Percentiles rank a stretch among this genome's conserved stretches.
Conservation (phyloP, 2,113 vertebrate genomes). For the Phrynocephalus versicolor region DNA sequence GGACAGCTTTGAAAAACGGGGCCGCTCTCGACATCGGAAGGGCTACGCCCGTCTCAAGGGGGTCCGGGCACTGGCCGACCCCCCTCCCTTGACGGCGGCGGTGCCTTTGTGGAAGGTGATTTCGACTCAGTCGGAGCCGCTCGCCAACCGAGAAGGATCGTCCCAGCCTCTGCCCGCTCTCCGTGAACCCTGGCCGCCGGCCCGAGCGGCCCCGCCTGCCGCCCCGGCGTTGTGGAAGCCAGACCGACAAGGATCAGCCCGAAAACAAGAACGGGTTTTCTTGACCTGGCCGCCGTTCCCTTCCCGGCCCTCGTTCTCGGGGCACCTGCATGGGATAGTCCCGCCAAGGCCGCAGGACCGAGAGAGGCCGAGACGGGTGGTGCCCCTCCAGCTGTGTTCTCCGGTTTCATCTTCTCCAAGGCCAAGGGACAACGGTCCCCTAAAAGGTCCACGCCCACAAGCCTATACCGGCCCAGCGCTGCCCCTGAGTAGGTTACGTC, state of each 20-base stretch:
- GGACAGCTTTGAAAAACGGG: not conserved
- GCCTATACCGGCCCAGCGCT: not conserved
- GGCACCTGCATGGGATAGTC: not conserved
- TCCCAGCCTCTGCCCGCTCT: constrained; percentile 16
- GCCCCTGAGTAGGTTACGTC: not conserved
- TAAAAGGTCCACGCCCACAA: not conserved
- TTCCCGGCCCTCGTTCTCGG: rapidly evolving
- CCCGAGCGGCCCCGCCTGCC: not conserved
- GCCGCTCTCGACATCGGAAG: constrained; percentile 8
- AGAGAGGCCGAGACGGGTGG: not conserved
- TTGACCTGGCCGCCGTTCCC: constrained; percentile 58
- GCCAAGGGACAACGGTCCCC: constrained; percentile 30
- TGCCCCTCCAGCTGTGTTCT: constrained; percentile 26
- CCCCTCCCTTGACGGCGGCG: not conserved
- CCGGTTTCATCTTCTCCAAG: constrained; percentile 10
- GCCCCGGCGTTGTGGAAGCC: not conserved
- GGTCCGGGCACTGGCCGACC: not conserved
- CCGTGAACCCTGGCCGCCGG: constrained; percentile 8
- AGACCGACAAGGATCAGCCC: not conserved
- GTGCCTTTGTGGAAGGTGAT: not conserved
- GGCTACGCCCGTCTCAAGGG: constrained; percentile 9
- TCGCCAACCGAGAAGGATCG: not conserved
- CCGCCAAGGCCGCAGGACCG: not conserved
- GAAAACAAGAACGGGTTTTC: constrained; percentile 42
- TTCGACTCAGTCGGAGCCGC: not conserved